These are phyloP conservation scores for Acronicta leporina DNA, from an alignment of 2,888 invertebrate genomes.

Conservation along the genomic window DNA sequence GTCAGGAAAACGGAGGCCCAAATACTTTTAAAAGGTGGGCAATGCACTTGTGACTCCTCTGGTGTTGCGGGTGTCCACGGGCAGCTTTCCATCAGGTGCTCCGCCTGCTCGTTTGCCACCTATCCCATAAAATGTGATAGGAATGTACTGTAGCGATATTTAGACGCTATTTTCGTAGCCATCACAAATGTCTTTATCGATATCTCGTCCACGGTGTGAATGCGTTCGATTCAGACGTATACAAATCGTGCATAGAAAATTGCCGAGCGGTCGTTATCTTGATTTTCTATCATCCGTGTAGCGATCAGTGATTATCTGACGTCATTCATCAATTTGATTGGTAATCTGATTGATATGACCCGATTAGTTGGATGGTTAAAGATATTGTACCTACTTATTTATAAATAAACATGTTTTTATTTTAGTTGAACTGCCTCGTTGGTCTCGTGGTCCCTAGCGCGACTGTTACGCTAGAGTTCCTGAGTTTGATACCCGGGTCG, in stretches of 20 bases:
- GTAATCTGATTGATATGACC: conserved; percentile 12
- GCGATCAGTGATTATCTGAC: conserved; percentile 46
- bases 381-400: background rate
- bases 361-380: conserved; percentile 24
- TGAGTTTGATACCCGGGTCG: too few species aligned
- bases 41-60: too few species aligned
- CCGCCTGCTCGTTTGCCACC: too few species aligned
- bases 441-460: too few species aligned
- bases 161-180: background rate
- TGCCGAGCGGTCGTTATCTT: conserved; percentile 34
- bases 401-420: too few species aligned
- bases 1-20: too few species aligned
- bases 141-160: background rate
- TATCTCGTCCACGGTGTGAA: conserved; percentile 6
- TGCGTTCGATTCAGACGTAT: conserved; percentile 28
- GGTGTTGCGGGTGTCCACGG: too few species aligned
- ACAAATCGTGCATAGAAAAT: conserved; percentile 50
- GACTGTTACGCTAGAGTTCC: too few species aligned
- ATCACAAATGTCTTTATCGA: conserved; percentile 6
- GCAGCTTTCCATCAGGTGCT: too few species aligned
- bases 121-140: too few species aligned
- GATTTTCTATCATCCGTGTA: conserved; percentile 44
- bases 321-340: conserved; percentile 57
- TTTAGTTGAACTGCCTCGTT: too few species aligned
- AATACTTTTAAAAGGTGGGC: too few species aligned